Conservation (phyloP, 2,888 invertebrate species). For the Noctua comes region DNA sequence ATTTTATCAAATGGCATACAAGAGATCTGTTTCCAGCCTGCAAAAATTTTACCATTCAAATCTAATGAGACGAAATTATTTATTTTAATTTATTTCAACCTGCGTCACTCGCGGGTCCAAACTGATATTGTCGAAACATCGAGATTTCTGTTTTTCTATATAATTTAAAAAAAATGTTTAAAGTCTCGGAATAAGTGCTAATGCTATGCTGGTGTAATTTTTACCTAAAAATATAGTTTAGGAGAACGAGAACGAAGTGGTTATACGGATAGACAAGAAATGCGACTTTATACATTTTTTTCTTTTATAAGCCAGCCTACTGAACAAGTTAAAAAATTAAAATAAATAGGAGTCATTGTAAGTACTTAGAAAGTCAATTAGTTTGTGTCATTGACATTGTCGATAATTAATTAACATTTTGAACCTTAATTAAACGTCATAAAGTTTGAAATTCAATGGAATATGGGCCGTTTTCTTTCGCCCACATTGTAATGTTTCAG, state of each 20-base stretch:
- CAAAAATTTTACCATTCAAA: neutral
- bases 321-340: constrained; percentile 16
- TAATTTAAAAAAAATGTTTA: neutral
- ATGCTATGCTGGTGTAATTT: neutral
- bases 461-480: neutral
- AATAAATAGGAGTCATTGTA: constrained; percentile 48
- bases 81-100: neutral
- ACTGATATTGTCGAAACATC: neutral
- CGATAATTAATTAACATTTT: neutral
- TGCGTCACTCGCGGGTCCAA: neutral
- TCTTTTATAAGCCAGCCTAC: neutral
- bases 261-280: neutral
- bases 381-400: constrained; percentile 47
- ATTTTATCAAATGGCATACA: neutral
- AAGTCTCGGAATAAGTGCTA: neutral
- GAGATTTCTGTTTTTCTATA: neutral
- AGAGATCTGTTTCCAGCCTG: neutral
- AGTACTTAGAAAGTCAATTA: constrained; percentile 23
- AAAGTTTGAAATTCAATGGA: neutral
- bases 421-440: neutral
- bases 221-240: neutral
- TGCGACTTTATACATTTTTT: neutral
- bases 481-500: neutral
- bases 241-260: neutral
- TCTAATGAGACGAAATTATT: neutral